Evolutionary conservation across 2,113 vertebrate species (phyloP).

Genomic region (Odontesthes bonariensis): DNA sequence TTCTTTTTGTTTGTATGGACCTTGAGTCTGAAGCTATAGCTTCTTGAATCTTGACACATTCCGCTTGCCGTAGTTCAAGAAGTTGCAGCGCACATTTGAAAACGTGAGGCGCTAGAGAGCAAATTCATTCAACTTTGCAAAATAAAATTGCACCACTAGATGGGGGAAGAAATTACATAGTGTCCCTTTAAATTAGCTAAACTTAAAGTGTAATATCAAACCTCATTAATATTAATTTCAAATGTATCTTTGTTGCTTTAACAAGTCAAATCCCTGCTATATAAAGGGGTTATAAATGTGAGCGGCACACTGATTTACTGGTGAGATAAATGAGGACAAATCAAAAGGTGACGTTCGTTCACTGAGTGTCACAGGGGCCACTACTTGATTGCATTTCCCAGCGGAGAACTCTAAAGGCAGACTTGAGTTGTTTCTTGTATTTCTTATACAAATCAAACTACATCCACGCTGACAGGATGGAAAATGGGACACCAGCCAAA

Average conservation of each 20-base stretch:
- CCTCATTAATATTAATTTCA: slow-evolving; percentile 28
- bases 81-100: too few species aligned
- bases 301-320: neutral
- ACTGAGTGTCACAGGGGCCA: neutral
- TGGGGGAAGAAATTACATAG: too few species aligned
- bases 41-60: too few species aligned
- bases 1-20: too few species aligned
- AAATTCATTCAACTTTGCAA: too few species aligned
- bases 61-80: too few species aligned
- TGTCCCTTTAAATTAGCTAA: slow-evolving; percentile 27
- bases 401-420: neutral
- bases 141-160: too few species aligned
- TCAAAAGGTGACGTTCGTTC: slow-evolving; percentile 16
- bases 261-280: slow-evolving; percentile 1
- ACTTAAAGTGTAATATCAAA: slow-evolving; percentile 22
- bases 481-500: slow-evolving; percentile 17
- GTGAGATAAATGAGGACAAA: slow-evolving; percentile 10
- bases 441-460: slow-evolving; percentile 31
- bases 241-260: slow-evolving; percentile 11
- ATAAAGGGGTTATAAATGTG: neutral
- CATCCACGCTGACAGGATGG: slow-evolving; percentile 22
- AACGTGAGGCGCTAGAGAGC: too few species aligned
- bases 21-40: too few species aligned
- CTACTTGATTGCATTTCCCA: slow-evolving; percentile 10
- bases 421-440: slow-evolving; percentile 9